Percentiles rank a stretch among this genome's conserved stretches.
Conservation (phyloP, 2,113 vertebrate genomes). For the Lathamus discolor region DNA sequence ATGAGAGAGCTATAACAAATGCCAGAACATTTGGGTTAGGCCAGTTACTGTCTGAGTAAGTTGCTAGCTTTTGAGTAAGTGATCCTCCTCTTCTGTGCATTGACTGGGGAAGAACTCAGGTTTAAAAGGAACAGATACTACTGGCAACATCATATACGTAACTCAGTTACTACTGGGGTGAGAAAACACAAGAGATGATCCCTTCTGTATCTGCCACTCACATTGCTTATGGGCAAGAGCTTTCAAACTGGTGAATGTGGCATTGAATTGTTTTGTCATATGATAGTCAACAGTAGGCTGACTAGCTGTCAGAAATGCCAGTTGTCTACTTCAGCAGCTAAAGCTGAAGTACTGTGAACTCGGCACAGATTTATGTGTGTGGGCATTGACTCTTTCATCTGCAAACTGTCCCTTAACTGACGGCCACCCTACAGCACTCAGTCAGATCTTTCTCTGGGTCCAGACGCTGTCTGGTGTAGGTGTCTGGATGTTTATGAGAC, state of each 20-base stretch:
- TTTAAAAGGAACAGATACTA: neutral
- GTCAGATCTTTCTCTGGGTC: neutral
- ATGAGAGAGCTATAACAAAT: neutral
- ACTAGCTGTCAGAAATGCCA: neutral
- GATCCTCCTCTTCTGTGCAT: neutral
- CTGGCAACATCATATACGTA: neutral
- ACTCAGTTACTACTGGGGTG: neutral
- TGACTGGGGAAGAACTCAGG: neutral
- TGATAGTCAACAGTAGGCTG: neutral
- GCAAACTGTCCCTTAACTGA: neutral
- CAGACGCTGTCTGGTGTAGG: neutral
- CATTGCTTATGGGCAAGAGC: neutral
- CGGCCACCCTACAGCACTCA: neutral
- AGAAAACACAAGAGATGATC: neutral
- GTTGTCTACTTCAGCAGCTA: neutral
- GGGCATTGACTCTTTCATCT: neutral
- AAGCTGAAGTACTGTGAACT: neutral
- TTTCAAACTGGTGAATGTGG: neutral
- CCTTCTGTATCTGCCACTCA: neutral
- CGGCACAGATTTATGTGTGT: neutral
- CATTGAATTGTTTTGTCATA: neutral
- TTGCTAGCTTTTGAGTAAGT: neutral
- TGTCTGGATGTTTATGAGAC: neutral
- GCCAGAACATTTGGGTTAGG: neutral
- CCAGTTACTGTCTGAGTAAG: neutral